These are phyloP conservation scores for Sceloporus tristichus DNA, from an alignment of 2,113 vertebrate species.

Conservation along the genomic window DNA sequence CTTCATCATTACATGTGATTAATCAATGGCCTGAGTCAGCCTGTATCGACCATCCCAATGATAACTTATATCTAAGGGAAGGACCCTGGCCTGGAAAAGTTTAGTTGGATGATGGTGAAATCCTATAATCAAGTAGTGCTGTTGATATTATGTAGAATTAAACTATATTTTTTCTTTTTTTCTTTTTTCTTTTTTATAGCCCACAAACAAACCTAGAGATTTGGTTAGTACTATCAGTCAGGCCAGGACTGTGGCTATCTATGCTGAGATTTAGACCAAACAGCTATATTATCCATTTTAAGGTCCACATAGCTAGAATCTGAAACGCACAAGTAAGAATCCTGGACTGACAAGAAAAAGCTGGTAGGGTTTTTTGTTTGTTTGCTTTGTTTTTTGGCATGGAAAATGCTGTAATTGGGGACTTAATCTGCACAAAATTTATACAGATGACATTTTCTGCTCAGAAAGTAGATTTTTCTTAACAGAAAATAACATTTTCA, in stretches of 20 bases:
- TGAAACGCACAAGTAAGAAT: not conserved
- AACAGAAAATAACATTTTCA: no score
- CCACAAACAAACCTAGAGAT: not conserved
- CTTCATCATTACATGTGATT: not conserved
- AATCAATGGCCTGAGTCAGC: not conserved
- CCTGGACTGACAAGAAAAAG: no score
- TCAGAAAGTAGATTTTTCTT: no score
- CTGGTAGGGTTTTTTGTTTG: no score
- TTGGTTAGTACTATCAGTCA: not conserved
- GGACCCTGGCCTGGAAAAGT: not conserved
- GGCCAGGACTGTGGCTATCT: no score
- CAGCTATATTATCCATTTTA: not conserved
- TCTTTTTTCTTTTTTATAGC: no score
- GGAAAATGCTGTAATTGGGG: no score
- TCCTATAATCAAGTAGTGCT: not conserved
- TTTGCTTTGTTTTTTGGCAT: no score
- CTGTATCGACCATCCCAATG: not conserved
- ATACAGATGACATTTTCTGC: no score
- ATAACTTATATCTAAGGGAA: not conserved
- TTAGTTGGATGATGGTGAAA: not conserved
- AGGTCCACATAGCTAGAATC: not conserved
- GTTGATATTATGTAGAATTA: no score
- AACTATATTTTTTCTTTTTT: no score
- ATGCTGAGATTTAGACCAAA: not conserved
- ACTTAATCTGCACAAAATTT: no score